Percentiles rank a stretch among this genome's conserved stretches.
These are phyloP conservation scores for Odontamblyopus rebecca DNA, from an alignment of 2,797 vertebrate genomes.

Conservation along the genomic window DNA sequence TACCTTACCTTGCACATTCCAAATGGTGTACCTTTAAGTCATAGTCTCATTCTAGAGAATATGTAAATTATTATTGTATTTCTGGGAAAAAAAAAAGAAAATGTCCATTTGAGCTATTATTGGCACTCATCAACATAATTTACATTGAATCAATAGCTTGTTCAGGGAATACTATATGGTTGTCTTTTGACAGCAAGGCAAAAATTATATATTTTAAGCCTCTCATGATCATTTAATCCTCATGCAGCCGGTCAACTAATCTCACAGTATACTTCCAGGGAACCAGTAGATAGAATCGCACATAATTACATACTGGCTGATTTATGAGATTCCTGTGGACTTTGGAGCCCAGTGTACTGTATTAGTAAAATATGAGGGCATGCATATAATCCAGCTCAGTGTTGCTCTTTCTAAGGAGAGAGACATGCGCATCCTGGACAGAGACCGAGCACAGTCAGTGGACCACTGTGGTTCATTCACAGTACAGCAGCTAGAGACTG, in stretches of 20 bases:
- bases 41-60: neutral
- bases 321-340: slow-evolving; percentile 57
- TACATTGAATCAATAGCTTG: slow-evolving; percentile 14
- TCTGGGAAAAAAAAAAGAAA: neutral
- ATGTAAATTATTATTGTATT: neutral
- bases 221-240: slow-evolving; percentile 71
- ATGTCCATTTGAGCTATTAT: neutral
- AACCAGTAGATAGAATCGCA: slow-evolving; percentile 53
- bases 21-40: too few relatives aligned
- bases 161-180: slow-evolving; percentile 64
- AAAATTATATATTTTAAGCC: slow-evolving; percentile 70
- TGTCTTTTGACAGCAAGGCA: slow-evolving; percentile 62
- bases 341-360: slow-evolving; percentile 44
- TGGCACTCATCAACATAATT: neutral
- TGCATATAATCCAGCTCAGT: slow-evolving; percentile 68
- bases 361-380: slow-evolving; percentile 62
- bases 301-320: slow-evolving; percentile 70
- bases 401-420: slow-evolving; percentile 57
- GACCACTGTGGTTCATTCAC: slow-evolving; percentile 46
- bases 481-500: slow-evolving; percentile 48
- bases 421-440: slow-evolving; percentile 31
- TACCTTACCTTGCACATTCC: too few relatives aligned
- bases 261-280: slow-evolving; percentile 64
- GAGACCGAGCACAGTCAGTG: slow-evolving; percentile 37
- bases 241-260: slow-evolving; percentile 68